Conservation (phyloP, 92 coral and sea anemone species). For the Palythoa grandiflora region DNA sequence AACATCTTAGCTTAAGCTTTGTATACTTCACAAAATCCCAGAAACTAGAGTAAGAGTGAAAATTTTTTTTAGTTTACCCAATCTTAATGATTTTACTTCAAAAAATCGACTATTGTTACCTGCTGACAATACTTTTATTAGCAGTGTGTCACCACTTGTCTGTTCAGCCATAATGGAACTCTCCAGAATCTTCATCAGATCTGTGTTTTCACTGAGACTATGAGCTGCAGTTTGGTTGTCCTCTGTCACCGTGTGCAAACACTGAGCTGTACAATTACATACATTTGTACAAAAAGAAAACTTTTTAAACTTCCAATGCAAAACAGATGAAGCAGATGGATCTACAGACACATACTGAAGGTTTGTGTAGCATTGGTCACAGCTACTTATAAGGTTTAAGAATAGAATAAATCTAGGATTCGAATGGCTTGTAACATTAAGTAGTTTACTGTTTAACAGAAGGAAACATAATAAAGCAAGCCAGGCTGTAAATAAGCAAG, state of each 20-base stretch:
- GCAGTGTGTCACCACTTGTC: conserved; percentile 76
- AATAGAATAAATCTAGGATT: too few species aligned
- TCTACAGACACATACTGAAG: too few species aligned
- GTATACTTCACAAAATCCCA: too few species aligned
- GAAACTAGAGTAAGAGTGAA: too few species aligned
- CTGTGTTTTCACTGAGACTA: conserved; percentile 81
- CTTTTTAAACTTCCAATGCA: too few species aligned
- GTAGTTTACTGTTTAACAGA: background rate
- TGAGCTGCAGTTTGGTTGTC: conserved; percentile 88
- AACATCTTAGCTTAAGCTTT: too few species aligned
- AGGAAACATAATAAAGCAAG: background rate
- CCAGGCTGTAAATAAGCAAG: background rate
- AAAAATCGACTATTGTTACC: conserved; percentile 43
- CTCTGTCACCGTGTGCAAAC: conserved; percentile 94
- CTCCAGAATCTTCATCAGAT: conserved; percentile 85
- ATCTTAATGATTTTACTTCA: too few species aligned
- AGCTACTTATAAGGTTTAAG: too few species aligned
- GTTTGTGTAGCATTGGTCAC: too few species aligned
- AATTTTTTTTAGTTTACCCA: too few species aligned
- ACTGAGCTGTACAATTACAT: conserved; percentile 77
- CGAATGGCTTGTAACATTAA: too few species aligned
- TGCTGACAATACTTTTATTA: conserved; percentile 90
- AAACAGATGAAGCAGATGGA: background rate
- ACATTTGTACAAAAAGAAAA: background rate
- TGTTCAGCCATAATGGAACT: conserved; percentile 80